Evolutionary conservation across 2,113 vertebrate species (phyloP).

Genomic region (Daboia siamensis): DNA sequence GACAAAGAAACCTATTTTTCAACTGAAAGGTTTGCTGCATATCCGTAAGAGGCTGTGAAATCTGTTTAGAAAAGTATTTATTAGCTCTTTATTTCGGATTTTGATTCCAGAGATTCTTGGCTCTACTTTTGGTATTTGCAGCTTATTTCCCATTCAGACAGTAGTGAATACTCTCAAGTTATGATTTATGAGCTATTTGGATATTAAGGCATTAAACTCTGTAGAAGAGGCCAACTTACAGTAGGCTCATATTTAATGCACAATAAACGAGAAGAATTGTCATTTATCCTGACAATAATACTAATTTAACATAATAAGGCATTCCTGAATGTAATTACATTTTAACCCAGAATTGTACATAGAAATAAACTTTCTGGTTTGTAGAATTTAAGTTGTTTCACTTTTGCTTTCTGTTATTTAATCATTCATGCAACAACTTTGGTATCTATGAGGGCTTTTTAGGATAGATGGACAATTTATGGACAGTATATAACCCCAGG

Average conservation of each 20-base stretch:
- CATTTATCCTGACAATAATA: not conserved
- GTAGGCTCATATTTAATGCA: not conserved
- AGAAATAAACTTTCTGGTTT: not conserved
- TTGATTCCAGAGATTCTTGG: slow-evolving; percentile 2
- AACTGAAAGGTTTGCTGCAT: not conserved
- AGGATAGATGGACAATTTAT: not conserved
- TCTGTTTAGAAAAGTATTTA: not conserved
- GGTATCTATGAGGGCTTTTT: not conserved
- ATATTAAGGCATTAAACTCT: not conserved
- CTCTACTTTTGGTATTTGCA: not conserved
- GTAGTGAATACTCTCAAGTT: not conserved
- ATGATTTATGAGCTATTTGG: not conserved
- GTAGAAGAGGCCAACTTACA: not conserved
- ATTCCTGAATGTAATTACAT: not conserved
- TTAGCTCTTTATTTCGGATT: not conserved
- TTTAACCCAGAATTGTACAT: not conserved
- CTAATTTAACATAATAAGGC: not conserved
- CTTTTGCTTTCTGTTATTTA: not conserved
- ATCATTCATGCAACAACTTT: not conserved
- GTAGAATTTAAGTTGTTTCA: not conserved
- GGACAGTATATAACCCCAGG: no score
- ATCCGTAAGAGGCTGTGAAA: not conserved
- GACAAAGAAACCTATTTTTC: not conserved
- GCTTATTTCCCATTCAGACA: not conserved
- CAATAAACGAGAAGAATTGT: not conserved